Conservation (phyloP, 1,140 invertebrate genomes). For the Scaptomyza graminum region DNA sequence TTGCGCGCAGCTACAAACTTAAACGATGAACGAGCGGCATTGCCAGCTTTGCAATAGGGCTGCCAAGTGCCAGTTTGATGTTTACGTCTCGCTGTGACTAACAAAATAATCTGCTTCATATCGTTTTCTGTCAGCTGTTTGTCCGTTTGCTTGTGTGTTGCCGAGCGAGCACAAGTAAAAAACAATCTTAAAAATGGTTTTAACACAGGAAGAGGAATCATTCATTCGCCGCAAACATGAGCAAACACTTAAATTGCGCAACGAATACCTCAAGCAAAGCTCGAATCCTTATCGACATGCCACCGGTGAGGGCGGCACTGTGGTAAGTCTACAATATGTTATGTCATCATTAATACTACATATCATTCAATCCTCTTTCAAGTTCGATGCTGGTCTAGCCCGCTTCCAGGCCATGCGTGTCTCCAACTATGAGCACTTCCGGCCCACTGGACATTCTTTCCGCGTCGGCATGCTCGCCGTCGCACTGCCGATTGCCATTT, state of each 20-base stretch:
- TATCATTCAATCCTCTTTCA: slow-evolving; percentile 41
- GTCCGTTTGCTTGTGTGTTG: slow-evolving; percentile 21
- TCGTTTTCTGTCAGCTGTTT: slow-evolving; percentile 56
- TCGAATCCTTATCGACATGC: slow-evolving; percentile 87
- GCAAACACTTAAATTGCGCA: slow-evolving; percentile 72
- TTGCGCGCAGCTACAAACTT: slow-evolving; percentile 8
- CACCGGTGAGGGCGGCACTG: slow-evolving; percentile 85
- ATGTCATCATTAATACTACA: slow-evolving; percentile 73
- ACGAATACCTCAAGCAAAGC: slow-evolving; percentile 88
- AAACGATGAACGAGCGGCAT: slow-evolving; percentile 26
- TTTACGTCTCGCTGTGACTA: slow-evolving; percentile 11
- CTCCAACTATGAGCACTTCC: slow-evolving; percentile 87
- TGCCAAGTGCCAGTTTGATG: not conserved
- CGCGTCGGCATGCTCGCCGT: slow-evolving; percentile 85
- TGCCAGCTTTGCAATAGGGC: slow-evolving; percentile 26
- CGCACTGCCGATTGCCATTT: slow-evolving; percentile 86
- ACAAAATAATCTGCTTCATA: slow-evolving; percentile 30
- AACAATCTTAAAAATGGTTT: slow-evolving; percentile 51
- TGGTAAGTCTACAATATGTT: slow-evolving; percentile 86
- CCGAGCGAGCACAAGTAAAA: slow-evolving; percentile 18
- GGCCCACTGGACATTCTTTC: slow-evolving; percentile 86
- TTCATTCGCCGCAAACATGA: slow-evolving; percentile 76
- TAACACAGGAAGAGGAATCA: slow-evolving; percentile 58
- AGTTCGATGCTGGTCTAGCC: slow-evolving; percentile 91
- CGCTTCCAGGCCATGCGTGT: slow-evolving; percentile 88